Evolutionary conservation across 1,140 invertebrate genomes (phyloP), one percentile per base, ranked within the genome.

Genomic region (Drosophila bifasciata): DNA sequence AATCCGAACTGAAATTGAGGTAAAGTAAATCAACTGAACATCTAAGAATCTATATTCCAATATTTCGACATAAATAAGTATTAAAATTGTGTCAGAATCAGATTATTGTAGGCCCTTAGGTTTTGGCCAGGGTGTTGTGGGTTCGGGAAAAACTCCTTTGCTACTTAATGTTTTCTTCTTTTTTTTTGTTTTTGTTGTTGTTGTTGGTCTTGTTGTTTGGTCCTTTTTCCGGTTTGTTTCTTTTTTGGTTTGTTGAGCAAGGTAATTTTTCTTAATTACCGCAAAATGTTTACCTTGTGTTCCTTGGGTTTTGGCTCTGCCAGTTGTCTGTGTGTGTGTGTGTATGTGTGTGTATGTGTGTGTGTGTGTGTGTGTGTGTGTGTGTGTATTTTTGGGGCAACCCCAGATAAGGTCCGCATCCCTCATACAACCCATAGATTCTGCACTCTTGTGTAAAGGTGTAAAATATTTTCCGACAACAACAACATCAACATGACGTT

Each of bases 191-290:
- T 19, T 51, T 60, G 52, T 49, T 19, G 39, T 39, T 51, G 19
- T 21, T 59, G 15, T 50, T 62, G 16, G 51, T 60, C 52, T 49
- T 19, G 48, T 43, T 51, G 19, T 21, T 59, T 13, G 52, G 13
- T 25, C 1, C 11, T 13, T 60, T 60, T 46, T 43, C 59, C 44
- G 19, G 19, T 21, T 21, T 21, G 19, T 2, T 62, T 58, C 25
- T 72, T 60, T 71, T 50, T 59, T 49, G 57, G 25, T 58, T 63
- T 67, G 56, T 64, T 70, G 59, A 61, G 70, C 62, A 80, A 85
- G 81, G 83, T 88, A 88, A 88, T 88, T 88, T 88, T 88, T 88
- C 83, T 88, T 88, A 88, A 88, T 88, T 88, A 88, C 83, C 83
- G 62, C 76, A 88, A 83, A 88, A 88, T 88, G 78, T 88, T 88